Percentiles rank a stretch among this genome's conserved stretches.
These are phyloP conservation scores for Labeo rohita DNA, from an alignment of 2,113 vertebrate species.

Conservation along the genomic window DNA sequence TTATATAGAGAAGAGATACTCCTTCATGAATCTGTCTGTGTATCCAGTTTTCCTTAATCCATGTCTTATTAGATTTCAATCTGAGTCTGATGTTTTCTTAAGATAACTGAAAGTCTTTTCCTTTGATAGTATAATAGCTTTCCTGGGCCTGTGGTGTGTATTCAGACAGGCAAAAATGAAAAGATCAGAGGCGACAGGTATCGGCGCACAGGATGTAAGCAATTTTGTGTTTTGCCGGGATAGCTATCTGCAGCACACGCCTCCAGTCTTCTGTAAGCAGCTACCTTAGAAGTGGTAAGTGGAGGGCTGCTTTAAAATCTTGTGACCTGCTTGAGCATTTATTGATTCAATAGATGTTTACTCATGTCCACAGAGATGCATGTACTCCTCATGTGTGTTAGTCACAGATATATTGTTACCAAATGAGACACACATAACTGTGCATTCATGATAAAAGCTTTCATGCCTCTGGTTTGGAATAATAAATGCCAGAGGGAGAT, in stretches of 20 bases:
- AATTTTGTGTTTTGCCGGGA: neutral
- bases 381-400: neutral
- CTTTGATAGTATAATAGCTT: neutral
- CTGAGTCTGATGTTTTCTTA: conserved; percentile 2
- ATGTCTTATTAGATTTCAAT: neutral
- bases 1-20: neutral
- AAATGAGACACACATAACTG: neutral
- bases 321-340: conserved; percentile 24
- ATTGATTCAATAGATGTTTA: conserved; percentile 31
- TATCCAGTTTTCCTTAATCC: neutral
- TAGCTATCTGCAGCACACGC: neutral
- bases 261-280: conserved; percentile 10
- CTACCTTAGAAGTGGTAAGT: conserved; percentile 24
- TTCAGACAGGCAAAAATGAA: neutral
- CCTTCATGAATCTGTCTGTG: neutral
- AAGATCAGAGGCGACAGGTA: conserved; percentile 14
- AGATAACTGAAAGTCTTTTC: neutral
- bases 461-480: neutral
- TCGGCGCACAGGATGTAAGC: neutral
- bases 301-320: conserved; percentile 8
- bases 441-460: conserved; percentile 31
- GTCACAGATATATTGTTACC: conserved; percentile 14
- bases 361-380: neutral
- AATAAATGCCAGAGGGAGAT: conserved; percentile 17
- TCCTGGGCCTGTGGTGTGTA: neutral